These are phyloP conservation scores for Oopsacas minuta DNA, from an alignment of 37 sponge, comb jelly and placozoan genomes.

Conservation along the genomic window DNA sequence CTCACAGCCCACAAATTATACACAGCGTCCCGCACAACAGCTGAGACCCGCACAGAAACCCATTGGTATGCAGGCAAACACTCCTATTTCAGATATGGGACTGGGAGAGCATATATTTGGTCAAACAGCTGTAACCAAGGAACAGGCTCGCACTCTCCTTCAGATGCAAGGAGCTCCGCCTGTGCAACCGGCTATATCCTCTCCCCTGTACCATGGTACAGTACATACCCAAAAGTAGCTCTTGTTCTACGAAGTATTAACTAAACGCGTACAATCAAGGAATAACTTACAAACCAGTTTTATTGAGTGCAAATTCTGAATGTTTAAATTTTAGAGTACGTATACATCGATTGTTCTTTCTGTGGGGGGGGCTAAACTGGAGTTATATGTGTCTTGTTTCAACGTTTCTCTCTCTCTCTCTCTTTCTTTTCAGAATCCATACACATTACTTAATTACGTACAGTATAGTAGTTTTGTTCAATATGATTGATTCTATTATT, in stretches of 20 bases:
- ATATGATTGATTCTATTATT: slow-evolving; percentile 13
- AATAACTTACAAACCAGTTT: background rate
- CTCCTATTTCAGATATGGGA: background rate
- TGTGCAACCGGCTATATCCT: background rate
- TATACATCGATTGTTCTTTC: slow-evolving; percentile 17
- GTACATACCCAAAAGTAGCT: background rate
- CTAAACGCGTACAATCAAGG: background rate
- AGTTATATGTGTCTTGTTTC: slow-evolving; percentile 2
- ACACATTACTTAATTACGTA: slow-evolving; percentile 17
- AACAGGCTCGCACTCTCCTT: background rate
- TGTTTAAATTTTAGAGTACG: slow-evolving; percentile 17
- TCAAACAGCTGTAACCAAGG: background rate
- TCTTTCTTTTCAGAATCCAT: slow-evolving; percentile 21
- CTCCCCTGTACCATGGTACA: background rate
- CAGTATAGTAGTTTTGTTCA: slow-evolving; percentile 20
- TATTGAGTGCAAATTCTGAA: slow-evolving; percentile 19
- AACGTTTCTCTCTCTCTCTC: slow-evolving; percentile 19
- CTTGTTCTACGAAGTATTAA: background rate
- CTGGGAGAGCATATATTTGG: background rate
- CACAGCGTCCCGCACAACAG: background rate
- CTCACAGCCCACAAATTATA: background rate
- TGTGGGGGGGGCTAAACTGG: slow-evolving; percentile 12
- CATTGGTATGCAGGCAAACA: background rate
- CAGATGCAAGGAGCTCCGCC: background rate
- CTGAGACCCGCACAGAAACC: background rate